phyloP scores from a whole-genome alignment of 2,113 vertebrate species.

The Sturnus vulgaris region DNA sequence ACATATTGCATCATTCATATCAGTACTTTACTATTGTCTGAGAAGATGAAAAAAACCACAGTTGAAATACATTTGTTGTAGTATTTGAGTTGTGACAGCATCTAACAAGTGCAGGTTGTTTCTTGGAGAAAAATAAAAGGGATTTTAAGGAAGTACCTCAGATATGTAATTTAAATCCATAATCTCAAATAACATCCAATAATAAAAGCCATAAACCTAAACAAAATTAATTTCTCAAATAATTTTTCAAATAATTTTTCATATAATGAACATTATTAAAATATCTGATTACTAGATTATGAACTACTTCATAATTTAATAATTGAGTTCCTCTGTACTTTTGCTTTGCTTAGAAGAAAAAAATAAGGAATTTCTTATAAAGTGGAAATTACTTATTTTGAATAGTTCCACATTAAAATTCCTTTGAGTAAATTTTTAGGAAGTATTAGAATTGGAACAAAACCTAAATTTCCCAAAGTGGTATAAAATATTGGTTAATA shows the following conservation, averaged over 20 bases:
- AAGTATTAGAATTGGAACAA: not conserved
- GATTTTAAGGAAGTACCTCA: not conserved
- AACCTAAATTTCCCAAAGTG: not conserved
- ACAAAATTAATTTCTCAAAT: not conserved
- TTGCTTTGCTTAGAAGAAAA: not conserved
- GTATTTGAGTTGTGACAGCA: not conserved
- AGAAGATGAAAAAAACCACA: not conserved
- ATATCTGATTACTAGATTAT: not conserved
- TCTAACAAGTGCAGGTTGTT: not conserved
- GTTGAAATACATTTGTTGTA: not conserved
- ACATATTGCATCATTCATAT: not conserved
- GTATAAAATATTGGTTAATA: not conserved
- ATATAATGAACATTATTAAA: not conserved
- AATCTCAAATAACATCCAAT: not conserved
- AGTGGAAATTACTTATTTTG: not conserved
- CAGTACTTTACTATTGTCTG: not conserved
- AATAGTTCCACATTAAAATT: not conserved
- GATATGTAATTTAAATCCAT: not conserved
- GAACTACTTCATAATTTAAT: not conserved
- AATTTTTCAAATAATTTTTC: not conserved
- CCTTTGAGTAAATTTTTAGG: not conserved
- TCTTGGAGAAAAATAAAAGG: not conserved
- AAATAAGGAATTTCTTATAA: not conserved
- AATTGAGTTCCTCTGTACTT: not conserved
- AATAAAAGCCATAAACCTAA: not conserved